Base-by-base conservation (phyloP, 2,888 invertebrate species). In the Osmoderma eremita region DNA sequence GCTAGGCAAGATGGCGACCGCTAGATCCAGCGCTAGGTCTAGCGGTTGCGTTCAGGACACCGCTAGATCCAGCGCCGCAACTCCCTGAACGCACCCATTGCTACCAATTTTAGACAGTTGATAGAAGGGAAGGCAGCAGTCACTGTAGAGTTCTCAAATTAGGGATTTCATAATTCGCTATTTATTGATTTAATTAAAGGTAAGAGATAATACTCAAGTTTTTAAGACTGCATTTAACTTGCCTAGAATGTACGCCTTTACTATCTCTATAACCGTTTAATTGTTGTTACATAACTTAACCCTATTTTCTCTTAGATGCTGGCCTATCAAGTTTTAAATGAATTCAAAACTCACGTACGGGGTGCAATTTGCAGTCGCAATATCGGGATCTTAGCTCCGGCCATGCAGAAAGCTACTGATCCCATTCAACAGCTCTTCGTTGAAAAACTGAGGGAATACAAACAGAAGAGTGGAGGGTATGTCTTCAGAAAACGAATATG, bases 341-440 rank as follows among this genome's bases (percentile, higher is more conserved):
- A 76, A 53, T 64, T 80, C 5, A 80, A 76, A 72, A 72, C 73
- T 48, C 74, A 78, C 6, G 72, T 80, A 18, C 76, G 75, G 17
- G 73, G 72, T 41, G 78, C 77, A 12, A 81, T 88, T 70, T 82
- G 85, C 72, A 87, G 87, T 63, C 87, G 93, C 67, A 93, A 91
- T 81, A 83, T 94, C 76, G 93, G 92, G 65, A 86, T 93, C 51
- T 82, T 88, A 56, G 90, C 90, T 48, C 89, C 90, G 54, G 86
- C 84, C 30, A 78, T 90, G 41, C 88, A 87, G 77, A 92, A 91
- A 80, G 91, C 89, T 1, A 83, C 86, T 1, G 97, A 98, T 81
- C 97, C 97, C 3, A 94, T 98, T 78, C 97, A 97, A 82, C 92
- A 97, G 82, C 84, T 97, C 58, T 98, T 98, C 82, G 81, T 97